Conservation (phyloP, 1,140 invertebrate genomes). For the Ditylenchus dipsaci region DNA sequence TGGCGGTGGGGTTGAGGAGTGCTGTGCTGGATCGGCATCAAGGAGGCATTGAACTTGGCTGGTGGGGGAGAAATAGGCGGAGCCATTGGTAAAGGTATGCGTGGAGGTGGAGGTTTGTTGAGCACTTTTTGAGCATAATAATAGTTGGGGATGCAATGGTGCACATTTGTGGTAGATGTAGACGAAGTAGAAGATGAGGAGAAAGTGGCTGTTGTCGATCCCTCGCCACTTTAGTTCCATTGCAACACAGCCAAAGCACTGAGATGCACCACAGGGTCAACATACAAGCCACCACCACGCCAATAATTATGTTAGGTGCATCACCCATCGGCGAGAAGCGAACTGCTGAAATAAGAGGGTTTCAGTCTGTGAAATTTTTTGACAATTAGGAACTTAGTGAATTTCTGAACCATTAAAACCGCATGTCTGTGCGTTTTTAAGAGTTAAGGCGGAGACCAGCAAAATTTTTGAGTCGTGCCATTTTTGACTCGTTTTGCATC, state of each 20-base stretch:
- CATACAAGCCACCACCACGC: neutral
- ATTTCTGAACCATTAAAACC: too few relatives aligned
- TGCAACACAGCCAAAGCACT: slow-evolving; percentile 14
- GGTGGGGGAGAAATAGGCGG: neutral
- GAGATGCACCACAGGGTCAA: slow-evolving; percentile 5
- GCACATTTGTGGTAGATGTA: neutral
- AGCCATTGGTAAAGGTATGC: neutral
- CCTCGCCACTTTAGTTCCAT: slow-evolving; percentile 3
- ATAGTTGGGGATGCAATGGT: neutral
- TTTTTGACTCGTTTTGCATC: too few relatives aligned
- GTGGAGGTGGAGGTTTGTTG: neutral
- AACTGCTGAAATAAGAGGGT: neutral
- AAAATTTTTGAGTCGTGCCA: too few relatives aligned
- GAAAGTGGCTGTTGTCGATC: neutral
- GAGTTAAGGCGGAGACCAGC: too few relatives aligned
- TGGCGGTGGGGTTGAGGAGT: neutral
- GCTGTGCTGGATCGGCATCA: neutral
- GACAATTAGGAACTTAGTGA: too few relatives aligned
- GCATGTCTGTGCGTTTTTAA: too few relatives aligned
- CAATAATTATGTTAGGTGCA: slow-evolving; percentile 12
- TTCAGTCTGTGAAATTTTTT: too few relatives aligned
- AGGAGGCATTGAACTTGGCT: neutral
- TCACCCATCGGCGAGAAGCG: slow-evolving; percentile 2
- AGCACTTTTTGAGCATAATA: neutral
- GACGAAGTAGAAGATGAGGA: slow-evolving; percentile 5